These are phyloP conservation scores for Agyllia agylla DNA, from an alignment of 2,888 invertebrate species.

Conservation along the genomic window DNA sequence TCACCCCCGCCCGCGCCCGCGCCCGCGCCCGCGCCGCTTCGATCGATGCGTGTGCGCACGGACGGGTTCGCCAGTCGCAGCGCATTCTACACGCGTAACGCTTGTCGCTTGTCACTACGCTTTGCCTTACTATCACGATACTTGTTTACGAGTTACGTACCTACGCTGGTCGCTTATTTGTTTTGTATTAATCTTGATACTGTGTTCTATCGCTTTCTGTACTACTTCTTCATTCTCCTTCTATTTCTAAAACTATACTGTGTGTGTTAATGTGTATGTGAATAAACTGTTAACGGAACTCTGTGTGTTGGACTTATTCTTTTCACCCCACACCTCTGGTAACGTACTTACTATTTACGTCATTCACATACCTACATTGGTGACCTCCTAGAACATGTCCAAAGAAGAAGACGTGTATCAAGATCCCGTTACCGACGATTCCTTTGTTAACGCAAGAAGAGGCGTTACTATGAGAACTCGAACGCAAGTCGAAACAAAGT, in stretches of 20 bases:
- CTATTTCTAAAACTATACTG: neutral
- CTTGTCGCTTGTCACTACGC: too few species aligned
- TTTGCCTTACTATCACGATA: too few species aligned
- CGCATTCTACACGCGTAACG: too few species aligned
- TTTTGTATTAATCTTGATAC: too few species aligned
- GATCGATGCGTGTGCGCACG: too few species aligned
- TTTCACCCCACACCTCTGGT: neutral
- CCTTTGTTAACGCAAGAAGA: neutral
- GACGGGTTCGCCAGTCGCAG: too few species aligned
- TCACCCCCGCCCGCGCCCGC: too few species aligned
- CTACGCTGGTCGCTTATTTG: too few species aligned
- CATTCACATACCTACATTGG: neutral
- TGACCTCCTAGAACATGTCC: neutral
- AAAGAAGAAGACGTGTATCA: neutral
- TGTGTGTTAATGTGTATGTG: neutral
- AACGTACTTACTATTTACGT: neutral
- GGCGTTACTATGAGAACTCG: neutral
- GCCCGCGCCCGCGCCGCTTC: too few species aligned
- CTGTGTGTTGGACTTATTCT: neutral
- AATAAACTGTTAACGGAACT: neutral
- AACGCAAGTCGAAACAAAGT: neutral
- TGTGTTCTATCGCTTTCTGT: too few species aligned
- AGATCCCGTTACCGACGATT: neutral
- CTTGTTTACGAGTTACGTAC: too few species aligned
- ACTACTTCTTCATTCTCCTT: neutral